Percentiles rank a stretch among this genome's conserved stretches.
Conservation (phyloP, 2,113 vertebrate species). For the Paramisgurnus dabryanus region DNA sequence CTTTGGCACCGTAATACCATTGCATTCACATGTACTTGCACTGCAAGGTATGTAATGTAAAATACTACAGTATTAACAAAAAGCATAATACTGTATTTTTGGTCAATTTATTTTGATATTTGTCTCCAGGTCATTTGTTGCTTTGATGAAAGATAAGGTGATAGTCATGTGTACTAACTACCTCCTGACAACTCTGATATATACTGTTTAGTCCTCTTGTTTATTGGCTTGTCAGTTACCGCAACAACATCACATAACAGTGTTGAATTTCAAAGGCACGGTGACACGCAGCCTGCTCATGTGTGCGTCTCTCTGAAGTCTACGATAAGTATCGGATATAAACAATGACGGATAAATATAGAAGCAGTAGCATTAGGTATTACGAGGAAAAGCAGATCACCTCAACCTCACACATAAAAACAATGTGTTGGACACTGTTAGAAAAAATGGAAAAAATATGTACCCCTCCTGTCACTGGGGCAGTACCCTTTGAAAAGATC, state of each 20-base stretch:
- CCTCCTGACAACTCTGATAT: conserved; percentile 30
- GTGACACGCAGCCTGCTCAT: conserved; percentile 54
- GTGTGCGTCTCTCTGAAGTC: conserved; percentile 70
- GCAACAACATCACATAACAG: conserved; percentile 73
- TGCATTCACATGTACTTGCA: too few relatives aligned
- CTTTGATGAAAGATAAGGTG: background rate
- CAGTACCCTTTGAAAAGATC: too few relatives aligned
- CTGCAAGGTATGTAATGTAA: too few relatives aligned
- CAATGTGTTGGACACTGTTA: background rate
- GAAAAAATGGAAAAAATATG: too few relatives aligned
- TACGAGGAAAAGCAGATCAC: conserved; percentile 32
- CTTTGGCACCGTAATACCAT: too few relatives aligned
- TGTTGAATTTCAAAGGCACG: conserved; percentile 72
- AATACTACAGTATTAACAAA: too few relatives aligned
- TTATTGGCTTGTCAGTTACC: conserved; percentile 60
- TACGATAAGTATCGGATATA: conserved; percentile 59
- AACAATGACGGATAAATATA: conserved; percentile 71
- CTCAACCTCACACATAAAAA: conserved; percentile 4
- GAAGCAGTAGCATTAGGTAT: conserved; percentile 59
- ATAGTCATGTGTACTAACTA: conserved; percentile 39
- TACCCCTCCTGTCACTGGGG: too few relatives aligned
- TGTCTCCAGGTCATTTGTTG: background rate
- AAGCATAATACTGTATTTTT: too few relatives aligned
- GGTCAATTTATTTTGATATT: background rate
- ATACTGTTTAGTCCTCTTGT: conserved; percentile 49